Evolutionary conservation across 2,888 invertebrate genomes (phyloP), one percentile per base, ranked within the genome.

Genomic region (Yponomeuta plumbellus): DNA sequence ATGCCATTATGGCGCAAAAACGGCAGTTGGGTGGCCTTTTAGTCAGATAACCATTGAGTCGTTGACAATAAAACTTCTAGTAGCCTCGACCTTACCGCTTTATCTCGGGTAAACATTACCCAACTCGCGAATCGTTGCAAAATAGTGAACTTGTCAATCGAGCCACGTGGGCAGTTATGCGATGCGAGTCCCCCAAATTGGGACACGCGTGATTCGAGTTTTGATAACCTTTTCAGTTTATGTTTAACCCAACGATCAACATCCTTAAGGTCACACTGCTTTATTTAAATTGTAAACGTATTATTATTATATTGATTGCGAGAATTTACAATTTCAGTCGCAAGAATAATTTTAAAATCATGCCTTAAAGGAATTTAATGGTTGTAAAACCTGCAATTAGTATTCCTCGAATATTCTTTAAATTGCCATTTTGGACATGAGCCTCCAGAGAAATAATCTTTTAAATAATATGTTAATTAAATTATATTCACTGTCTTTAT

Each of bases 191-290:
- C 77, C 76, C 44, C 80, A 78, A 88, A 85, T 77, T 86, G 83
- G 87, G 85, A 86, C 89, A 83, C 76, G 77, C 76, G 74, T 80
- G 81, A 85, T 83, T 78, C 82, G 82, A 81, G 85, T 85, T 85
- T 82, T 81, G 83, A 83, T 84, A 86, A 82, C 88, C 88, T 88
- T 88, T 82, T 79, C 79, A 82, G 63, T n/a, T 34, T 40, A 34
- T 83, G 59, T 22, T 21, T 59, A 59, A 80, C 83, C 82, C 80
- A 78, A 78, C 77, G 75, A 80, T 83, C 86, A 86, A 82, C 44
- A 52, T 78, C 80, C 81, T 84, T 85, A 85, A 87, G 88, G 87
- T 76, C 86, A 73, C 70, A 82, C 70, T 81, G 81, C 21, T 59
- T 59, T 59, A 52, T 52, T 52, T 52, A 52, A 52, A 52, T 52